phyloP scores from a whole-genome alignment of 2,113 vertebrate species.

The Butastur rufipennis region DNA sequence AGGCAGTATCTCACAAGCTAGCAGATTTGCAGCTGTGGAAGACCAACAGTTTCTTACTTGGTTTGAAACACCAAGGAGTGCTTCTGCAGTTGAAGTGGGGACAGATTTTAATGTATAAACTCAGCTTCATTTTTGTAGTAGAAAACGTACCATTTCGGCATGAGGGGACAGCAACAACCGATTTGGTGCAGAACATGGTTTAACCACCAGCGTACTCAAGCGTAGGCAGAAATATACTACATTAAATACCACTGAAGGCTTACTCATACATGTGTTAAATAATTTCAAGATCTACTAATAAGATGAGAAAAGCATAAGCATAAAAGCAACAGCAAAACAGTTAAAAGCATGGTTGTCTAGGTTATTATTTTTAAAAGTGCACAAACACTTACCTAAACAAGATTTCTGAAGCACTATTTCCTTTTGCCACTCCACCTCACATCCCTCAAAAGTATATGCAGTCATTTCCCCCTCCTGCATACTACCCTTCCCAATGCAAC shows the following conservation, averaged over 20 bases:
- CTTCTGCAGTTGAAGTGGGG: not conserved
- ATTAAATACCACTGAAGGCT: not conserved
- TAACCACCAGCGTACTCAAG: not conserved
- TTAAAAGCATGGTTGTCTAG: not conserved
- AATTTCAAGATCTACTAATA: not conserved
- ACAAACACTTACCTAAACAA: not conserved
- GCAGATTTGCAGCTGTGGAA: not conserved
- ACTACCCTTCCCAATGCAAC: not conserved
- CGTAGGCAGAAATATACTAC: not conserved
- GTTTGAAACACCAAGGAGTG: rapidly evolving
- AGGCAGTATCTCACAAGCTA: not conserved
- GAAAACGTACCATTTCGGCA: not conserved
- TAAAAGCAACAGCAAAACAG: not conserved
- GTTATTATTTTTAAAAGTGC: not conserved
- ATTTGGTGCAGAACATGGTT: not conserved
- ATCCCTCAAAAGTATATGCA: not conserved
- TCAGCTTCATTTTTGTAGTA: not conserved
- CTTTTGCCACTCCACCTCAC: not conserved
- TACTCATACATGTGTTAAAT: not conserved
- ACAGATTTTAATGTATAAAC: not conserved
- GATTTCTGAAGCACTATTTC: not conserved
- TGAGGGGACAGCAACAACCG: not conserved
- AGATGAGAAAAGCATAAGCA: not conserved
- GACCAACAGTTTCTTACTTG: not conserved
- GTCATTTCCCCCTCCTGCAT: not conserved